Evolutionary conservation across 1,140 invertebrate species (phyloP).

Genomic region (Drosophila ananassae): DNA sequence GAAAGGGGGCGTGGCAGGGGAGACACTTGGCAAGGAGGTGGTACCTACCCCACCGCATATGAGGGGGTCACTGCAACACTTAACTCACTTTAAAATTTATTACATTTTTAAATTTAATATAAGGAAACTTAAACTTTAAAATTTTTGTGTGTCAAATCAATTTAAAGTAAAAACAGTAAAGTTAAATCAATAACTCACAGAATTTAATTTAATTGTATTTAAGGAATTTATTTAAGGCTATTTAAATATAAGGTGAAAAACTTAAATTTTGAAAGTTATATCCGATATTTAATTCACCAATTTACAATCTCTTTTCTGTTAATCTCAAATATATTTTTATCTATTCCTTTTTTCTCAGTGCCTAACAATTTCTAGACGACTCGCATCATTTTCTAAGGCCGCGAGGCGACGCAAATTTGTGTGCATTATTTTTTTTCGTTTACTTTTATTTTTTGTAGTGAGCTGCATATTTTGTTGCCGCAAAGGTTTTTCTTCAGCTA

Average conservation of each 20-base stretch:
- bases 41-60: constrained; percentile 16
- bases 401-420: constrained; percentile 69
- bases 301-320: too few relatives aligned
- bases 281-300: too few relatives aligned
- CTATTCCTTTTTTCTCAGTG: constrained; percentile 2
- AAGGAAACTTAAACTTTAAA: neutral
- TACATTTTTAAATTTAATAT: neutral
- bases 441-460: constrained; percentile 4
- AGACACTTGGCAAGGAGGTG: constrained; percentile 28
- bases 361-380: constrained; percentile 8
- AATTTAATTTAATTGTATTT: too few relatives aligned
- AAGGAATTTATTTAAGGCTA: too few relatives aligned
- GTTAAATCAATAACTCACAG: too few relatives aligned
- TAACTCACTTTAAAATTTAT: constrained; percentile 2
- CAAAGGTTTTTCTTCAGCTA: constrained; percentile 64
- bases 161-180: too few relatives aligned
- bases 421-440: constrained; percentile 58
- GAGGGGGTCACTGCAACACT: constrained; percentile 14
- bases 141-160: too few relatives aligned
- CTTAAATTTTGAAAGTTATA: too few relatives aligned
- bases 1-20: constrained; percentile 22
- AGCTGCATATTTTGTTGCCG: constrained; percentile 37
- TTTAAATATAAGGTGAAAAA: too few relatives aligned
- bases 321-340: too few relatives aligned
- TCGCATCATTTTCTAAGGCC: constrained; percentile 27